Conservation (phyloP, 92 coral and sea anemone species). For the Actinernus sp. region DNA sequence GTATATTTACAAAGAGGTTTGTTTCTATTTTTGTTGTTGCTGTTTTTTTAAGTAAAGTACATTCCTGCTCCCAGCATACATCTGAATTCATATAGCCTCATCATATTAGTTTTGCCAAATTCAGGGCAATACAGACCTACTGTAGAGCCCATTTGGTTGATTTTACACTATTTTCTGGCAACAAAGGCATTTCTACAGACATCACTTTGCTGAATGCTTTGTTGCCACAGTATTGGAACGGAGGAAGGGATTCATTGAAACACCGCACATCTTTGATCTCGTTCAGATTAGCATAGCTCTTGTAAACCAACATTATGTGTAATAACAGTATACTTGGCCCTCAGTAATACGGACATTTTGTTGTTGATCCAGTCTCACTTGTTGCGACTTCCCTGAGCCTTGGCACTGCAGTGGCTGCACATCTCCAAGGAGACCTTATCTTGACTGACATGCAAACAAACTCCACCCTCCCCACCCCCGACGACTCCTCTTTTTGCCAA, state of each 20-base stretch:
- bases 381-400: conserved; percentile 40
- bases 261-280: neutral
- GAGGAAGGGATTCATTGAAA: neutral
- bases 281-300: conserved; percentile 14
- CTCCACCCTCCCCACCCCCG: conserved; percentile 67
- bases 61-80: neutral
- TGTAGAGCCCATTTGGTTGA: too few relatives aligned
- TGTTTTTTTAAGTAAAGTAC: neutral
- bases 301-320: too few relatives aligned
- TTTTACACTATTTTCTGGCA: too few relatives aligned
- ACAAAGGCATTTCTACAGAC: too few relatives aligned
- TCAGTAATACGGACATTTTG: conserved; percentile 87
- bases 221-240: too few relatives aligned
- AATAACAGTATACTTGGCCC: conserved; percentile 66
- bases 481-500: conserved; percentile 14
- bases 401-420: conserved; percentile 84
- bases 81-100: neutral
- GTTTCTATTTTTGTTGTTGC: too few relatives aligned
- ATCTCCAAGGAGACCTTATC: conserved; percentile 93
- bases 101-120: too few relatives aligned
- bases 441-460: conserved; percentile 90
- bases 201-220: conserved; percentile 9
- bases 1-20: too few relatives aligned
- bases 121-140: too few relatives aligned
- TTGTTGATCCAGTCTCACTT: conserved; percentile 26